Conservation (phyloP, 1,140 invertebrate genomes). For the Macrotrachela quadricornifera region DNA sequence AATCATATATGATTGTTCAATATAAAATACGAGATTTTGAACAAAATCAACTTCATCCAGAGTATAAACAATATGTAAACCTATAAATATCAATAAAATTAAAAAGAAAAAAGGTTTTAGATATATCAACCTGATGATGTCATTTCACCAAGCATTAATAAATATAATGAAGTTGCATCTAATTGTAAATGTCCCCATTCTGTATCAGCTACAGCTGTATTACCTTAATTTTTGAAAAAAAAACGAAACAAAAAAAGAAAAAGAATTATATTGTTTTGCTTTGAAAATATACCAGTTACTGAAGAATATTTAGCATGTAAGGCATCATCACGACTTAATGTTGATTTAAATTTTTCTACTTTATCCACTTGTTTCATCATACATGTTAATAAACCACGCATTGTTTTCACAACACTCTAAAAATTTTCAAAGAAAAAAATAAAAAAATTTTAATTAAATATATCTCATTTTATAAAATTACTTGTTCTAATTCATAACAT, state of each 20-base stretch:
- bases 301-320: constrained; percentile 93
- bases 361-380: constrained; percentile 98
- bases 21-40: constrained; percentile 95
- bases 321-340: constrained; percentile 68
- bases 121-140: constrained; percentile 91
- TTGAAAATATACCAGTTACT: not conserved
- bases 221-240: too few relatives aligned
- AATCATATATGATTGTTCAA: constrained; percentile 86
- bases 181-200: constrained; percentile 97
- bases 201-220: constrained; percentile 68
- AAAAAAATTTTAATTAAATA: too few relatives aligned
- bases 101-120: too few relatives aligned
- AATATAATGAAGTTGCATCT: constrained; percentile 81
- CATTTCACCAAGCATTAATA: constrained; percentile 92
- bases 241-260: too few relatives aligned
- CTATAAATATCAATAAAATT: too few relatives aligned
- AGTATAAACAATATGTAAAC: constrained; percentile 76
- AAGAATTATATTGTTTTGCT: too few relatives aligned
- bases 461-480: too few relatives aligned
- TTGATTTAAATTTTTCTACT: constrained; percentile 83
- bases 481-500: constrained; percentile 84
- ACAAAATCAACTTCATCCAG: constrained; percentile 91
- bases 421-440: too few relatives aligned
- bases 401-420: constrained; percentile 41
- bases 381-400: constrained; percentile 64